A percentile compares a stretch with the other conserved stretches of the same genome.
Conservation (phyloP, 2,888 invertebrate species). For the Morpho deidamia region DNA sequence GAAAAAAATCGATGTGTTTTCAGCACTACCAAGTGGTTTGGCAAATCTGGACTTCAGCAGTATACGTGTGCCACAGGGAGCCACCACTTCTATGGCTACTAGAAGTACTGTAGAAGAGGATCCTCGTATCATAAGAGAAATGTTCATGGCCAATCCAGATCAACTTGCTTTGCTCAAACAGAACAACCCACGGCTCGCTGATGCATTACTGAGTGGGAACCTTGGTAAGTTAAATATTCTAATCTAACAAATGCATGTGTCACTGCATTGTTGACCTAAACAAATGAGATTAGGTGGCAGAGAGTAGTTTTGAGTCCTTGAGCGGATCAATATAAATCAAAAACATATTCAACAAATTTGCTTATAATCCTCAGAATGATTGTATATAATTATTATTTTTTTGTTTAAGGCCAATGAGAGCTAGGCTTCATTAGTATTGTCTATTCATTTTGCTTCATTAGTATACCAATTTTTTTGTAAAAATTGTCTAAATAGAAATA, state of each 20-base stretch:
- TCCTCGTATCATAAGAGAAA: conserved; percentile 89
- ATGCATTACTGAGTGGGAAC: conserved; percentile 91
- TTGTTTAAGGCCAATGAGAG: too few relatives aligned
- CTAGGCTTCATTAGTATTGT: too few relatives aligned
- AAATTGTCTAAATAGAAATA: too few relatives aligned
- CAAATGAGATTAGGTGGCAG: too few relatives aligned
- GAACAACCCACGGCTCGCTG: conserved; percentile 94
- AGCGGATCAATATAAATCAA: too few relatives aligned
- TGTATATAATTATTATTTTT: too few relatives aligned
- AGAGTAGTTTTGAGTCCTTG: too few relatives aligned
- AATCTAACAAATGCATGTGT: background rate
- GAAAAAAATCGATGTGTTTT: conserved; percentile 34
- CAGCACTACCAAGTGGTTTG: conserved; percentile 69
- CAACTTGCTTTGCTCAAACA: conserved; percentile 93
- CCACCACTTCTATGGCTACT: conserved; percentile 59
- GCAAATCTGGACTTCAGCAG: conserved; percentile 89
- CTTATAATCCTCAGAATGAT: too few relatives aligned
- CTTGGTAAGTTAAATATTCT: conserved; percentile 74
- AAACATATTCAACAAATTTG: too few relatives aligned
- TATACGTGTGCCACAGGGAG: conserved; percentile 84
- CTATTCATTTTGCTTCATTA: too few relatives aligned
- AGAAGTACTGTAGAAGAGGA: conserved; percentile 83
- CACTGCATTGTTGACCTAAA: too few relatives aligned
- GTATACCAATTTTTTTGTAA: too few relatives aligned
- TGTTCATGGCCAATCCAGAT: conserved; percentile 93